Evolutionary conservation across 2,888 invertebrate genomes (phyloP), one percentile per base, ranked within the genome.

Genomic region (Drosophila neotestacea): DNA sequence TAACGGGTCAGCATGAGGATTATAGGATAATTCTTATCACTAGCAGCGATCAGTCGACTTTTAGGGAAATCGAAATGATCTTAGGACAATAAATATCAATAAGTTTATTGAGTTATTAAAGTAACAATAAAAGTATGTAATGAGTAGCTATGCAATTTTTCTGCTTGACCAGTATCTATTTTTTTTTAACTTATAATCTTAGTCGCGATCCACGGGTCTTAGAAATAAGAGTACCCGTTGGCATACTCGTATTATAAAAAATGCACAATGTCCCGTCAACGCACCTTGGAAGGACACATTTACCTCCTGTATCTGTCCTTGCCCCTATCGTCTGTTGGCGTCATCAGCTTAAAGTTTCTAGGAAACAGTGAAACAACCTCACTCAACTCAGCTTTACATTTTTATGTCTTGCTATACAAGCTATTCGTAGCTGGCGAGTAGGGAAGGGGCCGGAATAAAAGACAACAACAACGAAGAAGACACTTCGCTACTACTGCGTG

Each of bases 251-350:
- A 80, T 82, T 81, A 89, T 89, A 80, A 87, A 86, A 90, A 85
- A 86, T 89, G 83, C 79, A 85, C 75, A 81, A 72, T 78, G 86
- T 78, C 67, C 76, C 79, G 78, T 88, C 83, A 88, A 61, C 80
- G 76, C 67, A 66, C 65, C 50, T 36, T 50, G 56, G 32, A 50
- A n/a, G 58, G 58, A 58, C 71, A 72, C 32, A 34, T 54, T 58
- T 22, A 36, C 11, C 13, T 27, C 7, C 34, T n/a, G 2, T 44
- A 22, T 28, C 46, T 13, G 27, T 34, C 41, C 27, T 41, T 60
- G 41, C 52, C 52, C 44, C 56, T 59, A 44, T 63, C 61, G 55
- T 46, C 11, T 16, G 58, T 32, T 36, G 58, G 58, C 65, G 61
- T 77, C 85, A 79, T 75, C 86, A 75, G 86, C 77, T 82, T 85